Evolutionary conservation across 2,113 vertebrate genomes (phyloP).

Genomic region (Pituophis catenifer): DNA sequence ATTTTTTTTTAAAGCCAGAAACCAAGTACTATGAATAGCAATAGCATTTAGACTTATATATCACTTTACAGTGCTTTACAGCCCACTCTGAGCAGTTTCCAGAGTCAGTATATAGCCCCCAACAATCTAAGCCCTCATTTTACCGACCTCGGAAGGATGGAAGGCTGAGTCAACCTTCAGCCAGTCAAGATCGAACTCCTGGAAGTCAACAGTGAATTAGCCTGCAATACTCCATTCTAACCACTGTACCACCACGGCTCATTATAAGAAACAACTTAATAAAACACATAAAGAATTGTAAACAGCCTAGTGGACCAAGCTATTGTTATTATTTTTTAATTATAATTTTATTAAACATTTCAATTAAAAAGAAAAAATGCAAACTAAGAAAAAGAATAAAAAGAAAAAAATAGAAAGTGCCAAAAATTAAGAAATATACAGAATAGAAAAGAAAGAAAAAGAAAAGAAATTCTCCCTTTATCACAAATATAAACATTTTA

Average conservation of each 20-base stretch:
- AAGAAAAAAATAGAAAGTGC: neutral
- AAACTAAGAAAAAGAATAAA: neutral
- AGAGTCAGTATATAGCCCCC: neutral
- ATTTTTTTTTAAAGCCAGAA: neutral
- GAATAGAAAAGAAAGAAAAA: no score
- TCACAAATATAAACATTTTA: no score
- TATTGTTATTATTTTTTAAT: neutral
- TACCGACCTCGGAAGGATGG: neutral
- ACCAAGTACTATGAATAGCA: neutral
- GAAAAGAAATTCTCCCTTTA: no score
- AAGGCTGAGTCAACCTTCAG: neutral
- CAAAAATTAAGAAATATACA: no score
- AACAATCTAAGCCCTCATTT: neutral
- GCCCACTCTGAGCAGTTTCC: neutral
- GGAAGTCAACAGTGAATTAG: neutral
- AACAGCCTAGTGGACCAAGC: neutral
- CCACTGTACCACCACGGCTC: neutral
- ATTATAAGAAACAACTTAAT: neutral
- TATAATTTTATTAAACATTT: neutral
- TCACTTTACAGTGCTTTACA: neutral
- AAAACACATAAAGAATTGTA: neutral
- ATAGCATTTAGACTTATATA: neutral
- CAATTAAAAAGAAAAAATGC: neutral
- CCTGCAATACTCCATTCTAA: neutral
- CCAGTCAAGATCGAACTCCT: neutral